Conservation (phyloP, 2,888 invertebrate species). For the Cremastobaeus sp. region DNA sequence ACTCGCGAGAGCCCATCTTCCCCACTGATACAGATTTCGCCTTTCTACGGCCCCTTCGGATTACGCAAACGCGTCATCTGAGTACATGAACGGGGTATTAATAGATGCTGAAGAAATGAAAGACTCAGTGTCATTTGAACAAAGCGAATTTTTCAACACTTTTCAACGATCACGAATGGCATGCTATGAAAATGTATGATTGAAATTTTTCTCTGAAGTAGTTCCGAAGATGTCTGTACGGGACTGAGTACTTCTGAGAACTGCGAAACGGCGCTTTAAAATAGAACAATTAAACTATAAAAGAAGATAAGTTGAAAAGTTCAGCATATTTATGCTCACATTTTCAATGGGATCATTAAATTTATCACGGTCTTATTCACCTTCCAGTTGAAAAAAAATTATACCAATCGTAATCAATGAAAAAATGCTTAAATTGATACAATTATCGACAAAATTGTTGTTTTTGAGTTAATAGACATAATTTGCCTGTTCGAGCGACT, state of each 20-base stretch:
- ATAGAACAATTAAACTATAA: no score
- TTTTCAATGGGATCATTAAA: no score
- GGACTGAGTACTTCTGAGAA: no score
- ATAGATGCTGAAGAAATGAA: slow-evolving; percentile 54
- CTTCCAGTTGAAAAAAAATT: no score
- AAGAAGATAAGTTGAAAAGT: no score
- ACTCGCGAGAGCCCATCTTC: slow-evolving; percentile 60
- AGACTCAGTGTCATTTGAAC: slow-evolving; percentile 57
- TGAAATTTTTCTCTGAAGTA: no score
- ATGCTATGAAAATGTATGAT: slow-evolving; percentile 32
- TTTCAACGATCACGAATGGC: slow-evolving; percentile 28
- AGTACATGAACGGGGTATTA: slow-evolving; percentile 53
- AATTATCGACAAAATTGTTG: background rate
- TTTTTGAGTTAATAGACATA: slow-evolving; percentile 6
- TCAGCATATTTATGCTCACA: no score
- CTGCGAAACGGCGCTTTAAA: no score
- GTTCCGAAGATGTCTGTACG: no score
- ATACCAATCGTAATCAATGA: no score
- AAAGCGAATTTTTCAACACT: slow-evolving; percentile 52
- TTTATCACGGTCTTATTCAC: no score
- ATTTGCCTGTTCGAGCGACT: slow-evolving; percentile 11
- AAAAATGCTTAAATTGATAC: no score
- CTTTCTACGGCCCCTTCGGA: slow-evolving; percentile 46
- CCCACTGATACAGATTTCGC: slow-evolving; percentile 62
- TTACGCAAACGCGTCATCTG: slow-evolving; percentile 54